Evolutionary conservation across 2,113 vertebrate species (phyloP), one percentile per base, ranked within the genome.

Genomic region (Phasianus colchicus): DNA sequence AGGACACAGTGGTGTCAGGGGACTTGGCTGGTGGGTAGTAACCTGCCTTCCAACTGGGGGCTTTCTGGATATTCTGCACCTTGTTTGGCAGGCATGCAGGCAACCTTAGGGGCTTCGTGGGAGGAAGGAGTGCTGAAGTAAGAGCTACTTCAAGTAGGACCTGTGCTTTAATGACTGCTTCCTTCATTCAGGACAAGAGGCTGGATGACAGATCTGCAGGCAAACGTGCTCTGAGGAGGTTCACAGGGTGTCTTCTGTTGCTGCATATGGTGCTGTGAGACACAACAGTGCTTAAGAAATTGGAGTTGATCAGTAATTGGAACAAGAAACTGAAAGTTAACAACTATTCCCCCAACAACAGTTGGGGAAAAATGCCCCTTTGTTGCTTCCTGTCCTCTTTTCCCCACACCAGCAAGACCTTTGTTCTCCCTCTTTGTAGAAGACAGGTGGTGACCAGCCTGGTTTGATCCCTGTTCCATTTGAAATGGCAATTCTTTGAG

Each of bases 381-480:
- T 69, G 10, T 90, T 89, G 67, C 14, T 89, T 92, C 42, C 89
- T 85, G 36, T 30, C 24, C 58, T 85, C 47, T 72, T 36, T 83
- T 83, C 38, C 74, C 38, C 45, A n/a, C 57, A 40, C 57, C 67
- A 45, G 78, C 85, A 47, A 8, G 13, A 1, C 1, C 11, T 20
- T 79, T 42, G 73, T 72, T 87, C 60, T 13, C 61, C 8, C 9
- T 83, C 43, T 82, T 72, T 50, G 43, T 69, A 75, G 21, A 67
- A 73, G 38, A 55, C 52, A 92, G 65, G 34, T 0, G 1, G 77
- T 91, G 63, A 65, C 78, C 40, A 57, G 63, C 36, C 63, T 83
- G 43, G 87, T 95, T 89, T 95, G 91, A 92, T 92, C 88, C 54
- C n/a, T 58, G 30, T 67, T 34, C 42, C 83, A 30, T 88, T 86